These are phyloP conservation scores for Calephelis nemesis DNA, from an alignment of 1,140 invertebrate genomes.

Conservation along the genomic window DNA sequence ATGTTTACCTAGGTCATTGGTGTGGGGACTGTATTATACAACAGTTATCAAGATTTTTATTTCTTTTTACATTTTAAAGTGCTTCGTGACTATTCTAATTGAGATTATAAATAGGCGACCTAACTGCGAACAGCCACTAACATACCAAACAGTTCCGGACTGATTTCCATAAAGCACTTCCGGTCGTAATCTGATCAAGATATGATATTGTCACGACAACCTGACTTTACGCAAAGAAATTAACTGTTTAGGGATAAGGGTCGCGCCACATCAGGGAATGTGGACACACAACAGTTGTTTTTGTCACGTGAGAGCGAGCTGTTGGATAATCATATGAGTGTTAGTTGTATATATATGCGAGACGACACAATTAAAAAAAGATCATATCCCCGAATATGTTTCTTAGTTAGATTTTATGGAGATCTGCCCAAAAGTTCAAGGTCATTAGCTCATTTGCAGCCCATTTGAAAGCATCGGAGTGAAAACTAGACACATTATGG, in stretches of 20 bases:
- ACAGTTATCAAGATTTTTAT: not conserved
- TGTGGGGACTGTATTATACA: not conserved
- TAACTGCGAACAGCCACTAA: slow-evolving; percentile 4
- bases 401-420: too few species aligned
- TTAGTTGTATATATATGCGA: too few species aligned
- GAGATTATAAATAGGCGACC: not conserved
- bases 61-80: not conserved
- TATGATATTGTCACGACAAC: slow-evolving; percentile 2
- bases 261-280: not conserved
- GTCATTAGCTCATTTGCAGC: too few species aligned
- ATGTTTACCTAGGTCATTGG: not conserved
- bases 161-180: slow-evolving; percentile 9
- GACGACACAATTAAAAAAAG: too few species aligned
- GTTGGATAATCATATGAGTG: too few species aligned
- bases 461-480: too few species aligned
- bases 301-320: too few species aligned
- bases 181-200: slow-evolving; percentile 9
- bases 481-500: too few species aligned
- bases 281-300: too few species aligned
- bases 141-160: slow-evolving; percentile 7
- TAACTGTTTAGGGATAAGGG: not conserved
- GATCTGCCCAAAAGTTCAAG: too few species aligned
- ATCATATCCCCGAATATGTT: too few species aligned
- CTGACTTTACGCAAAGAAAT: not conserved
- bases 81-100: slow-evolving; percentile 3